Percentiles rank a stretch among this genome's conserved stretches.
These are phyloP conservation scores for Encarsia formosa DNA, from an alignment of 2,888 invertebrate genomes.

Conservation along the genomic window DNA sequence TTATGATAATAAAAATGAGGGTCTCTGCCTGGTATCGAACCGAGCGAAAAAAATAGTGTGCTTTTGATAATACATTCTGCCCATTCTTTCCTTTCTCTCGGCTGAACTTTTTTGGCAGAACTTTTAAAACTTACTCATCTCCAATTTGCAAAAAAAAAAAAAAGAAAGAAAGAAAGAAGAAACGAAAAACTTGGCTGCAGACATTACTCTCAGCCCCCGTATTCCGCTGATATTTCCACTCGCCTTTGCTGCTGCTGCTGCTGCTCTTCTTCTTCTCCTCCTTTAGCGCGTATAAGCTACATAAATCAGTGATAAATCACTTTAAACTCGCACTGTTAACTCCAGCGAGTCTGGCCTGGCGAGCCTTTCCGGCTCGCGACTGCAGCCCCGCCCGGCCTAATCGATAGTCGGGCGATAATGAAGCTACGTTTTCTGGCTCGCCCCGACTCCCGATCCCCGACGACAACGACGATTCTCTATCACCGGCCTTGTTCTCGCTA, in stretches of 20 bases:
- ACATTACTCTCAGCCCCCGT: slow-evolving; percentile 2
- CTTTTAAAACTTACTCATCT: too few relatives aligned
- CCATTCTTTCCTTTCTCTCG: too few relatives aligned
- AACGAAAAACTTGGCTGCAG: slow-evolving; percentile 1
- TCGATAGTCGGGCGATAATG: slow-evolving; percentile 44
- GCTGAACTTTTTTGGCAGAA: too few relatives aligned
- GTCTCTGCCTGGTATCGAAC: too few relatives aligned
- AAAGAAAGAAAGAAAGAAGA: too few relatives aligned
- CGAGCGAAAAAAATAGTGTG: too few relatives aligned
- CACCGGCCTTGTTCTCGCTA: too few relatives aligned
- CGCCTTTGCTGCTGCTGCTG: not conserved
- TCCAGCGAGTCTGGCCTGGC: slow-evolving; percentile 29
- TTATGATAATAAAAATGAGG: too few relatives aligned
- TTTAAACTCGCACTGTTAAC: slow-evolving; percentile 39
- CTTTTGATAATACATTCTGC: too few relatives aligned
- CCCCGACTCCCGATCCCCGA: too few relatives aligned
- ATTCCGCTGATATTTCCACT: not conserved
- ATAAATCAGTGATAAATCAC: slow-evolving; percentile 51
- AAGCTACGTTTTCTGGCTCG: slow-evolving; percentile 34
- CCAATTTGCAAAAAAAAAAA: too few relatives aligned
- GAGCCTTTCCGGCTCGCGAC: slow-evolving; percentile 31
- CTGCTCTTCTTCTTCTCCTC: slow-evolving; percentile 1
- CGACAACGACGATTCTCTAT: too few relatives aligned
- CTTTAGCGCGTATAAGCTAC: slow-evolving; percentile 27
- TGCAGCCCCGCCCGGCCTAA: slow-evolving; percentile 32